These are phyloP conservation scores for Agrilus biguttatus DNA, from an alignment of 2,888 invertebrate genomes.

Conservation along the genomic window DNA sequence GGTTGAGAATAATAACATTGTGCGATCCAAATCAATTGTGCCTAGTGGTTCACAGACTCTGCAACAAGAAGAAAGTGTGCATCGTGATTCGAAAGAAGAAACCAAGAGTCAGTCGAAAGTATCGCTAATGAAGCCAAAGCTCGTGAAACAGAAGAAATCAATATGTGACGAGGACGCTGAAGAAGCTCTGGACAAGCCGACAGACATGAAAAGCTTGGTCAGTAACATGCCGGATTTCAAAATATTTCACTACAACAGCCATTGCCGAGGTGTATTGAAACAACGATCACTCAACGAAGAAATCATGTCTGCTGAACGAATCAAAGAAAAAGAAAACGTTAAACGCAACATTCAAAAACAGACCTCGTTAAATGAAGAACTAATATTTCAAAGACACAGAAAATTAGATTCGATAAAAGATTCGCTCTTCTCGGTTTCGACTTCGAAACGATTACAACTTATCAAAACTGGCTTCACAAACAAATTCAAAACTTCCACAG, in stretches of 20 bases:
- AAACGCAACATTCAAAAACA: conserved; percentile 78
- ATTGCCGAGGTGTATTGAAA: conserved; percentile 51
- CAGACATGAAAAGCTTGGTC: conserved; percentile 53
- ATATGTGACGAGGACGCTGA: conserved; percentile 61
- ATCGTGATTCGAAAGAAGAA: conserved; percentile 8
- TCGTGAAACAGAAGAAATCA: conserved; percentile 78
- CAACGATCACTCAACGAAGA: conserved; percentile 84
- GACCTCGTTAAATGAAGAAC: conserved; percentile 76
- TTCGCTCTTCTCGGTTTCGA: conserved; percentile 57
- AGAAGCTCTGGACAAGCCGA: conserved; percentile 47
- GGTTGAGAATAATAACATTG: conserved; percentile 53
- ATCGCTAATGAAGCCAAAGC: conserved; percentile 41
- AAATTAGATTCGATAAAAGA: conserved; percentile 58
- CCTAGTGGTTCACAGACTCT: conserved; percentile 38
- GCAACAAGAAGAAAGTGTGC: conserved; percentile 6
- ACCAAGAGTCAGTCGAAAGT: conserved; percentile 14
- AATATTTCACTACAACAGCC: conserved; percentile 33
- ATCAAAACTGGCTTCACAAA: conserved; percentile 70
- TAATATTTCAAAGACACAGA: conserved; percentile 53
- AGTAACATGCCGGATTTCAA: conserved; percentile 53
- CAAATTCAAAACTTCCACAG: conserved; percentile 70
- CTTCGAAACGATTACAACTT: conserved; percentile 61
- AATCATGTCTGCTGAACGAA: conserved; percentile 71
- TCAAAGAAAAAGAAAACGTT: conserved; percentile 69
- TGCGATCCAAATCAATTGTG: conserved; percentile 61